A percentile compares a stretch with the other conserved stretches of the same genome.
These are phyloP conservation scores for Euzetes globulus DNA, from an alignment of 2,888 invertebrate species.

Conservation along the genomic window DNA sequence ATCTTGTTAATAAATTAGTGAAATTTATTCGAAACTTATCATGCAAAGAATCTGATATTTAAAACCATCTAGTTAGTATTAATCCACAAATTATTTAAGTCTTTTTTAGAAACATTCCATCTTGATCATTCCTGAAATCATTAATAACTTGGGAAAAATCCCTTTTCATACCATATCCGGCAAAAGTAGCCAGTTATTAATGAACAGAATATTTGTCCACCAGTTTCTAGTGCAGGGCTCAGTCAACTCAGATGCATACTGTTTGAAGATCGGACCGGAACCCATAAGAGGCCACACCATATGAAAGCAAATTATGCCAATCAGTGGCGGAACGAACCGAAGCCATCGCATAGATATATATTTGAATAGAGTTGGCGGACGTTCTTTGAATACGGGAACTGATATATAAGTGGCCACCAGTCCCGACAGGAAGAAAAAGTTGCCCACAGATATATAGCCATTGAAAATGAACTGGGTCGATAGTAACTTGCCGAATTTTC, in stretches of 20 bases:
- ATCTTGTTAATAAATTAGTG: too few species aligned
- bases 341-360: slow-evolving; percentile 2
- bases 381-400: not conserved
- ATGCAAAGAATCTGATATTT: too few species aligned
- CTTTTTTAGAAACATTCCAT: too few species aligned
- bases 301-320: slow-evolving; percentile 12
- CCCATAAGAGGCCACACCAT: slow-evolving; percentile 26
- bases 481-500: slow-evolving; percentile 13
- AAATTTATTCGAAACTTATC: too few species aligned
- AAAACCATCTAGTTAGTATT: too few species aligned
- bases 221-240: slow-evolving; percentile 35
- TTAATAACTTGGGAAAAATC: not conserved
- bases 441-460: slow-evolving; percentile 22
- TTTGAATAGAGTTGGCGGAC: slow-evolving; percentile 15
- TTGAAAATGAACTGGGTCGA: slow-evolving; percentile 31
- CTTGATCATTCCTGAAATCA: too few species aligned
- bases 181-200: slow-evolving; percentile 42
- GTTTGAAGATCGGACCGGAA: slow-evolving; percentile 14
- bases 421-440: slow-evolving; percentile 24
- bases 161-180: slow-evolving; percentile 37
- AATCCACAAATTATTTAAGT: too few species aligned
- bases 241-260: not conserved
- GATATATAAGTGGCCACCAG: slow-evolving; percentile 5
- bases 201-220: slow-evolving; percentile 42
- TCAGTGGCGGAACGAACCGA: slow-evolving; percentile 3